Percentiles rank a stretch among this genome's conserved stretches.
phyloP scores from a whole-genome alignment of 2,113 vertebrate species.

The Cyanoliseus patagonus region DNA sequence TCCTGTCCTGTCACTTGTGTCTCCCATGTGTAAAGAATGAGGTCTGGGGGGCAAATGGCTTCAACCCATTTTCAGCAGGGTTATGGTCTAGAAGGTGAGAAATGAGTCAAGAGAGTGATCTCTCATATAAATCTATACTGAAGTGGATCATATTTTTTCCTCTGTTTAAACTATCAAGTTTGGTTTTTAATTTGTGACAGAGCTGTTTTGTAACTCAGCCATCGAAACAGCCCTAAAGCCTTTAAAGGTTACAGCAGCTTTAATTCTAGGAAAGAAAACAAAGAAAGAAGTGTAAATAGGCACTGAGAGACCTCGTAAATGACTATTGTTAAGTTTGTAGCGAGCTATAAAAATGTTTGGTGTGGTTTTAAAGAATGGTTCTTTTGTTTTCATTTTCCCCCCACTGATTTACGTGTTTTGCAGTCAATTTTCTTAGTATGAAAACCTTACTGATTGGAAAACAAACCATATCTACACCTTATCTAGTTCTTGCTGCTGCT shows the following conservation, averaged over 20 bases:
- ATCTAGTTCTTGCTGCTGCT: neutral
- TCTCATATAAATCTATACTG: neutral
- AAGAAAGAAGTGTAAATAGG: neutral
- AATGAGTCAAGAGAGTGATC: neutral
- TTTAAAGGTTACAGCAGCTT: constrained; percentile 40
- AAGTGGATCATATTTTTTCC: neutral
- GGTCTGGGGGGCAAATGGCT: neutral
- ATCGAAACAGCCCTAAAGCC: constrained; percentile 4
- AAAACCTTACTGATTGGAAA: neutral
- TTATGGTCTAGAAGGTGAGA: neutral
- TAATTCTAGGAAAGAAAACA: constrained; percentile 10
- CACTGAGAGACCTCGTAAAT: constrained; percentile 15
- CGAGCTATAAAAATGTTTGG: constrained; percentile 17
- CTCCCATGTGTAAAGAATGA: neutral
- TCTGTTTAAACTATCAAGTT: constrained; percentile 39
- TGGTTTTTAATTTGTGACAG: constrained; percentile 24
- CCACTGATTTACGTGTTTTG: neutral
- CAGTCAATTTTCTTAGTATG: neutral
- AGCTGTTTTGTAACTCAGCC: constrained; percentile 32
- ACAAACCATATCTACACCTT: neutral
- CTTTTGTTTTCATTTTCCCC: neutral
- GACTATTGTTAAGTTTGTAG: neutral
- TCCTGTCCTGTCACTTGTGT: neutral
- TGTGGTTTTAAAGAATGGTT: constrained; percentile 23
- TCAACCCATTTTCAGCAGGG: neutral